Conservation (phyloP, 2,888 invertebrate species). For the Tiliacea aurago region DNA sequence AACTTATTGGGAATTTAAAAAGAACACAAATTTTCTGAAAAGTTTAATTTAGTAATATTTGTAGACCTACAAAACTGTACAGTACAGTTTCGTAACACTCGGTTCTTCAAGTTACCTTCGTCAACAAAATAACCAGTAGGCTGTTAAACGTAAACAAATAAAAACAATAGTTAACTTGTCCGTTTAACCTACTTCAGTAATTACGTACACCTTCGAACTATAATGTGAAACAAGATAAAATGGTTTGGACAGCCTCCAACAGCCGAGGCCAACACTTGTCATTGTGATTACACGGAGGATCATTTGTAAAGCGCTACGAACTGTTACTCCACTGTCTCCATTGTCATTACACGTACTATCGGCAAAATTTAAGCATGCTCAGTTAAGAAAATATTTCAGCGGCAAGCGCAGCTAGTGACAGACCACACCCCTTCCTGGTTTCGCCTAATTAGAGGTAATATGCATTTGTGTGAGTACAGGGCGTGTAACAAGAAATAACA, state of each 20-base stretch:
- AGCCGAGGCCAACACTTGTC: conserved; percentile 64
- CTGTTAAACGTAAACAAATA: conserved; percentile 33
- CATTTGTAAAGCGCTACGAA: conserved; percentile 67
- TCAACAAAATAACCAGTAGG: conserved; percentile 9
- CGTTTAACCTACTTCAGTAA: conserved; percentile 45
- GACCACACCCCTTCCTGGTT: too few relatives aligned
- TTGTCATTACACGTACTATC: conserved; percentile 59
- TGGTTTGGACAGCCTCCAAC: conserved; percentile 67
- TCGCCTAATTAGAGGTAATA: too few relatives aligned
- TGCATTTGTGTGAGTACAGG: too few relatives aligned
- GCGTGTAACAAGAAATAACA: too few relatives aligned
- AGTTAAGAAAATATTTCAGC: too few relatives aligned
- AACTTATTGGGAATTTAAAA: not conserved
- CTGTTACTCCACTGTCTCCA: conserved; percentile 60
- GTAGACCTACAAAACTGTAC: not conserved
- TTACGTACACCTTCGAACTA: conserved; percentile 42
- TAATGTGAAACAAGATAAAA: conserved; percentile 55
- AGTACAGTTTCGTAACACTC: conserved; percentile 2
- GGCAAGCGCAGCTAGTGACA: too few relatives aligned
- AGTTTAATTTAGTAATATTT: not conserved
- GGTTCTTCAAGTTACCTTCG: conserved; percentile 18
- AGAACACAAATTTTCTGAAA: not conserved
- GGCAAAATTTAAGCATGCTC: too few relatives aligned
- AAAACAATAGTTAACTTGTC: conserved; percentile 33
- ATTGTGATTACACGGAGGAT: conserved; percentile 58